Evolutionary conservation across 2,888 invertebrate species (phyloP).

Genomic region (Acleris emargana): DNA sequence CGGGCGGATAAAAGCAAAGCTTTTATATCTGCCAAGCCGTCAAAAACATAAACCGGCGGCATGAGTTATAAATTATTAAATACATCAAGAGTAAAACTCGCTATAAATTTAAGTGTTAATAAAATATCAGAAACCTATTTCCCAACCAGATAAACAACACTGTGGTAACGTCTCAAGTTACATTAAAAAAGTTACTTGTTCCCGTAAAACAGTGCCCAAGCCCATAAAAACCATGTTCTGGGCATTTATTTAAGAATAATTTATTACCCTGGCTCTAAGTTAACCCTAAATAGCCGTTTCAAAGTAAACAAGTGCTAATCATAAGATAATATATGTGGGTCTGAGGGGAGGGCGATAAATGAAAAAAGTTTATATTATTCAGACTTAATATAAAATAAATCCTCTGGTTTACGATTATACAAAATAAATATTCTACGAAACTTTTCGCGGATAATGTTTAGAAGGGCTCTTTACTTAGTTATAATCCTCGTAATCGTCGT

Average conservation of each 20-base stretch:
- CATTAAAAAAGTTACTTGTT: slow-evolving; percentile 30
- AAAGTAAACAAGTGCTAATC: slow-evolving; percentile 38
- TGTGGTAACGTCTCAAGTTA: slow-evolving; percentile 25
- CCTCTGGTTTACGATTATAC: not conserved
- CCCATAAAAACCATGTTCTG: slow-evolving; percentile 28
- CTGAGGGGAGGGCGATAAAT: slow-evolving; percentile 25
- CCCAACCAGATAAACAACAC: slow-evolving; percentile 17
- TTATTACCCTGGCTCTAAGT: slow-evolving; percentile 26
- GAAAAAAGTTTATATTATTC: slow-evolving; percentile 26
- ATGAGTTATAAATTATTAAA: slow-evolving; percentile 1
- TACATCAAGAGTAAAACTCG: not conserved
- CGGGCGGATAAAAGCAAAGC: no score
- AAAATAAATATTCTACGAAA: not conserved
- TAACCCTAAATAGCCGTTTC: slow-evolving; percentile 38
- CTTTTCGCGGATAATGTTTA: not conserved
- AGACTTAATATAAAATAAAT: slow-evolving; percentile 9
- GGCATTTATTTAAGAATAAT: slow-evolving; percentile 32
- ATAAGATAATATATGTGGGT: slow-evolving; percentile 35
- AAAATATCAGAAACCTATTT: slow-evolving; percentile 22
- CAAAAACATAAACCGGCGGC: not conserved
- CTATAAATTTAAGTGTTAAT: slow-evolving; percentile 31
- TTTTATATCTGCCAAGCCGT: not conserved
- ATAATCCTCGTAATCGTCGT: no score
- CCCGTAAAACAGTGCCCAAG: slow-evolving; percentile 27
- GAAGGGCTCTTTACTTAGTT: not conserved